Conservation (phyloP, 1,140 invertebrate genomes). For the Magallana gigas region DNA sequence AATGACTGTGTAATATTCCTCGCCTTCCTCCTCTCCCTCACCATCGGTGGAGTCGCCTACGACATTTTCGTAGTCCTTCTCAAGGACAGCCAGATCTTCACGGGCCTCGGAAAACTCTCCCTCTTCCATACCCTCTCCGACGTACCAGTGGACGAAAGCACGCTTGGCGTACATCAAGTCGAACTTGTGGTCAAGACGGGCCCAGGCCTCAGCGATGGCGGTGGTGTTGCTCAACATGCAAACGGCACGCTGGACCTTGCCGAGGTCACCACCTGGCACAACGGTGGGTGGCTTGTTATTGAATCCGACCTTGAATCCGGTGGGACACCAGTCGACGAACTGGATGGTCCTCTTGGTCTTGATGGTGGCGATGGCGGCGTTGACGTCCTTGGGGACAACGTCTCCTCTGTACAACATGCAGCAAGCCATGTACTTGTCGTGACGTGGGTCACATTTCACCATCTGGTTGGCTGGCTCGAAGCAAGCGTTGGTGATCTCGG, state of each 20-base stretch:
- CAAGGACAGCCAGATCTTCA: slow-evolving; percentile 82
- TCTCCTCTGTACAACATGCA: slow-evolving; percentile 77
- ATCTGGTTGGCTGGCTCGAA: slow-evolving; percentile 94
- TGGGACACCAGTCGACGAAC: slow-evolving; percentile 72
- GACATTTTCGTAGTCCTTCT: slow-evolving; percentile 90
- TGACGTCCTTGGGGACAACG: slow-evolving; percentile 88
- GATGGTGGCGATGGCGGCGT: slow-evolving; percentile 91
- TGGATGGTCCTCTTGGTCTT: slow-evolving; percentile 84
- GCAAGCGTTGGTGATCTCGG: slow-evolving; percentile 86
- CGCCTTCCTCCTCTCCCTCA: slow-evolving; percentile 82
- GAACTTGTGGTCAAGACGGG: slow-evolving; percentile 82
- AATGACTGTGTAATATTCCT: slow-evolving; percentile 79
- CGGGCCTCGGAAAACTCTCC: slow-evolving; percentile 87
- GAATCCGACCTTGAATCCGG: slow-evolving; percentile 70
- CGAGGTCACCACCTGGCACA: slow-evolving; percentile 86
- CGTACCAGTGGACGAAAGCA: slow-evolving; percentile 78
- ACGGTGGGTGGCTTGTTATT: slow-evolving; percentile 88
- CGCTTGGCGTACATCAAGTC: slow-evolving; percentile 83
- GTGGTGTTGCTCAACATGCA: slow-evolving; percentile 88
- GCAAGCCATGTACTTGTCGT: slow-evolving; percentile 88
- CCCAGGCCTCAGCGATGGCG: slow-evolving; percentile 87
- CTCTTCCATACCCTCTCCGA: slow-evolving; percentile 86
- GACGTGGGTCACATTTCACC: slow-evolving; percentile 94
- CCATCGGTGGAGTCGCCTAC: slow-evolving; percentile 86
- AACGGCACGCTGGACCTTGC: slow-evolving; percentile 80